Evolutionary conservation across 2,113 vertebrate genomes (phyloP), one percentile per base, ranked within the genome.

Genomic region (Lampris megalopsis): DNA sequence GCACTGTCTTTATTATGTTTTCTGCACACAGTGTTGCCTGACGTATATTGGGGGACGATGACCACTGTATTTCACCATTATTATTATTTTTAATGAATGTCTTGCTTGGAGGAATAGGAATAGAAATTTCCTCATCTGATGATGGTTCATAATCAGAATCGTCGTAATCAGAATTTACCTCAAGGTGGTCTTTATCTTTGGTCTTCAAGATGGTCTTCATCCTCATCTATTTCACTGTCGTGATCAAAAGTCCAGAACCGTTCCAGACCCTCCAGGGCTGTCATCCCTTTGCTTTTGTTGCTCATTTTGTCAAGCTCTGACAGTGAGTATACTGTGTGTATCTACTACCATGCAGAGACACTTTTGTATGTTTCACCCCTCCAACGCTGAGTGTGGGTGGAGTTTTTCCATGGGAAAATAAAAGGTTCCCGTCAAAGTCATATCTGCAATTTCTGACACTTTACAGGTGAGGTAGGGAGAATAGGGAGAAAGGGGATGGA

Each of bases 11-110:
- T 24, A 24, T 24, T 24, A 24, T 24, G 24, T 24, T 24, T 24
- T 11, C 54, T 57, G 24, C 54, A 10, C 13, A 57, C 54, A 57
- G 54, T 57, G 2, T 57, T 35, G 54, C 54, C 54, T 57, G 54
- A 24, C 24, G n/a, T 35, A 10, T 57, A 57, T 61, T 61, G 3
- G 59, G 59, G 59, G 59, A 61, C 41, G 37, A 61, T 9, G 59
- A 61, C 59, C 53, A 56, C 53, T 4, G 36, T 61, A 61, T 61
- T 61, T 61, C 59, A 61, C 36, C 35, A 24, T 24, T 24, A 24
- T 24, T 24, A 40, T 61, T 40, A 3, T 61, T 37, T 40, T 24
- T 10, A 9, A 41, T 10, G 13, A 35, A 57, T 9, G 54, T 35
- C 4, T 9, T 57, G 13, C 24, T 24, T 13, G 24, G 9, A 57